phyloP scores from a whole-genome alignment of 2,888 invertebrate species.

The Panopea generosa region DNA sequence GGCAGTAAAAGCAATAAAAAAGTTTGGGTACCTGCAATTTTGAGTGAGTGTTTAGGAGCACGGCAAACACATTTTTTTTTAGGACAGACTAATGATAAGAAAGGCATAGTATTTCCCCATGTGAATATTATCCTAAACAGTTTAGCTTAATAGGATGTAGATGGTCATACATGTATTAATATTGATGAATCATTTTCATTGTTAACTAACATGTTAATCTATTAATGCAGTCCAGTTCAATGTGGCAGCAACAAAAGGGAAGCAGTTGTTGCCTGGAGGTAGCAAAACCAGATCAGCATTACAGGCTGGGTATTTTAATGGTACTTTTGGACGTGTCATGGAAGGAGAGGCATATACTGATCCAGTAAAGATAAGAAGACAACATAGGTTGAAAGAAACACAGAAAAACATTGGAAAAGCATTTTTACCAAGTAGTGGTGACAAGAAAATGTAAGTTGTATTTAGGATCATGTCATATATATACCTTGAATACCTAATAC shows the following conservation, averaged over 20 bases:
- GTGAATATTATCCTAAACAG: too few relatives aligned
- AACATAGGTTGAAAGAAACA: slow-evolving; percentile 78
- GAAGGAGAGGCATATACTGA: slow-evolving; percentile 84
- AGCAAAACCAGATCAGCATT: slow-evolving; percentile 80
- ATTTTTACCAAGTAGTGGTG: slow-evolving; percentile 84
- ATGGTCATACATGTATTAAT: too few relatives aligned
- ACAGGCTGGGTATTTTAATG: slow-evolving; percentile 84
- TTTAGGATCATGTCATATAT: not conserved
- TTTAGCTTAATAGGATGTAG: too few relatives aligned
- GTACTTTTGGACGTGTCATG: slow-evolving; percentile 82
- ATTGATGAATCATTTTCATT: too few relatives aligned
- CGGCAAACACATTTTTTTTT: too few relatives aligned
- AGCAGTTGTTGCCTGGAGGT: slow-evolving; percentile 84
- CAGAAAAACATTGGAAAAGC: slow-evolving; percentile 84
- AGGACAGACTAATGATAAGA: too few relatives aligned
- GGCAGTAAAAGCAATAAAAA: too few relatives aligned
- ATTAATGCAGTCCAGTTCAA: slow-evolving; percentile 80
- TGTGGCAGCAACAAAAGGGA: slow-evolving; percentile 83
- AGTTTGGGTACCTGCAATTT: too few relatives aligned
- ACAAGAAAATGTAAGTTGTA: slow-evolving; percentile 81
- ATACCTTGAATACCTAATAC: not conserved
- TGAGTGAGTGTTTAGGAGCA: too few relatives aligned
- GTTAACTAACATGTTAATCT: too few relatives aligned
- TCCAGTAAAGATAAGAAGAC: slow-evolving; percentile 82
- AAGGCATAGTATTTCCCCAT: too few relatives aligned